Percentiles rank a stretch among this genome's conserved stretches.
phyloP scores from a whole-genome alignment of 2,888 invertebrate species.

The Rhagophthalmus giganteus region DNA sequence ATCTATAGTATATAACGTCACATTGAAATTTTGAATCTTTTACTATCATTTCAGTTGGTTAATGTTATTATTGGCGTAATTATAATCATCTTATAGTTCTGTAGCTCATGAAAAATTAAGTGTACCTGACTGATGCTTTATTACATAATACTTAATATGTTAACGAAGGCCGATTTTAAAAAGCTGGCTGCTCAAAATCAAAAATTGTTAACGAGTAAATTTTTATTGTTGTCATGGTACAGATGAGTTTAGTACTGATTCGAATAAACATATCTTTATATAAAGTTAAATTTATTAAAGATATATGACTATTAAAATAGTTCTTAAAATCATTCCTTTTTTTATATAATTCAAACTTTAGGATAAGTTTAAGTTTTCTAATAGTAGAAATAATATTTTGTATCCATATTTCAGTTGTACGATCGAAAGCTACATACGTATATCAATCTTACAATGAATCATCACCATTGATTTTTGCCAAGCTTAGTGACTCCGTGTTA shows the following conservation, averaged over 20 bases:
- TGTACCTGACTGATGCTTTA: conserved; percentile 56
- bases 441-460: conserved; percentile 31
- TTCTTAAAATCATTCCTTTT: conserved; percentile 37
- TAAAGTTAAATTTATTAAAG: conserved; percentile 39
- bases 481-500: conserved; percentile 41
- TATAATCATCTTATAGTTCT: neutral
- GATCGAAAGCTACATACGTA: conserved; percentile 42
- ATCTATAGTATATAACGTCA: conserved; percentile 3
- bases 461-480: conserved; percentile 37
- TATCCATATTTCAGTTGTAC: conserved; percentile 45
- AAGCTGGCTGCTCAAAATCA: conserved; percentile 35
- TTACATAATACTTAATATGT: conserved; percentile 40
- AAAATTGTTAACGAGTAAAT: conserved; percentile 36
- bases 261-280: conserved; percentile 39
- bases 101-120: conserved; percentile 39
- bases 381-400: conserved; percentile 53
- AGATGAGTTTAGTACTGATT: conserved; percentile 45
- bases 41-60: conserved; percentile 6
- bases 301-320: conserved; percentile 38
- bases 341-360: conserved; percentile 38
- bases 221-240: conserved; percentile 9
- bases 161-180: conserved; percentile 35
- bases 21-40: conserved; percentile 1
- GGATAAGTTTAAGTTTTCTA: conserved; percentile 40
- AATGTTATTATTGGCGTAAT: neutral